A percentile compares a stretch with the other conserved stretches of the same genome.
phyloP scores from a whole-genome alignment of 2,888 invertebrate species.

The Sesamia inferens region DNA sequence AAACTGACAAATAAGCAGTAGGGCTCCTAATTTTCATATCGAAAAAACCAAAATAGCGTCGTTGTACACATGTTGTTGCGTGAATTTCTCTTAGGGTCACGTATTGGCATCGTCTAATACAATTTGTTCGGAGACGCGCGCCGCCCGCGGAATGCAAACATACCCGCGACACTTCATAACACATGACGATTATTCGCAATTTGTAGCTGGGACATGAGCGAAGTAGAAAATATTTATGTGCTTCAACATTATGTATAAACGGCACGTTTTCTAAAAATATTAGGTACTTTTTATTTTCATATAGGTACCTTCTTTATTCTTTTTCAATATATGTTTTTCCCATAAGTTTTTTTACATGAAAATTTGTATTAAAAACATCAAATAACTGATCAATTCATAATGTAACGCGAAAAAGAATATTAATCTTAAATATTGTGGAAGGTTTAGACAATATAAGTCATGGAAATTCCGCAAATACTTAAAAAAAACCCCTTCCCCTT shows the following conservation, averaged over 20 bases:
- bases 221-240: conserved; percentile 65
- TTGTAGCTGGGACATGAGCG: conserved; percentile 69
- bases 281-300: conserved; percentile 18
- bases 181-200: conserved; percentile 82
- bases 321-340: neutral
- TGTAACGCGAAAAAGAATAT: neutral
- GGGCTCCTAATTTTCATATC: conserved; percentile 79
- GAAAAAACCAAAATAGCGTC: conserved; percentile 76
- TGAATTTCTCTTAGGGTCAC: conserved; percentile 81
- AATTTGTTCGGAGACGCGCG: conserved; percentile 85
- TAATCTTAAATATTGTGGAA: conserved; percentile 5
- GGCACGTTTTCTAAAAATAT: conserved; percentile 33
- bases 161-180: conserved; percentile 79
- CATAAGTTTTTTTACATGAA: neutral
- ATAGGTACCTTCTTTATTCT: neutral
- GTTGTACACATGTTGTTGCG: conserved; percentile 78
- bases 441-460: conserved; percentile 13
- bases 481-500: too few relatives aligned
- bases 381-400: neutral
- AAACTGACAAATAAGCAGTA: conserved; percentile 68
- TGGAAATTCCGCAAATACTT: conserved; percentile 4
- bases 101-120: conserved; percentile 87
- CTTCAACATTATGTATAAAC: conserved; percentile 41
- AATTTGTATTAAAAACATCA: neutral
- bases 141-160: conserved; percentile 83